These are phyloP conservation scores for Xyliphius kryptos DNA, from an alignment of 2,113 vertebrate genomes.

Conservation along the genomic window DNA sequence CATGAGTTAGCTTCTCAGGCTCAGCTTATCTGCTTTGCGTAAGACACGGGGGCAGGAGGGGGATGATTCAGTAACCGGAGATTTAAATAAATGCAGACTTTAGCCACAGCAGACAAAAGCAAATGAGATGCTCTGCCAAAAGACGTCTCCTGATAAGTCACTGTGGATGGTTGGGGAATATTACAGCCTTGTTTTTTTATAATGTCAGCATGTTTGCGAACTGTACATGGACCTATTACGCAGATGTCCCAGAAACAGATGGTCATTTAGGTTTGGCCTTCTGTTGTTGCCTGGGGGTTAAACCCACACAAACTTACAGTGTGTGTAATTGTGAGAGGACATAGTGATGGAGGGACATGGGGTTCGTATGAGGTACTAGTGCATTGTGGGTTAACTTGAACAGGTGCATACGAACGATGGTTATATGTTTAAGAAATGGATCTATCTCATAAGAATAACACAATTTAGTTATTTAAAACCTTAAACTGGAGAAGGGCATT, in stretches of 20 bases:
- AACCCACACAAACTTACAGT: constrained; percentile 19
- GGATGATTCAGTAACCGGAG: constrained; percentile 6
- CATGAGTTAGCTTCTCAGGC: background rate
- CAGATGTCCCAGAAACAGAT: constrained; percentile 34
- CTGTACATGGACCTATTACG: constrained; percentile 16
- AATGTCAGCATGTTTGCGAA: constrained; percentile 17
- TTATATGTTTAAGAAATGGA: too few relatives aligned
- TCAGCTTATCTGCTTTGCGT: background rate
- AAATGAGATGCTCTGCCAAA: constrained; percentile 19
- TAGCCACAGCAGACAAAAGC: constrained; percentile 16
- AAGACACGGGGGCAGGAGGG: background rate
- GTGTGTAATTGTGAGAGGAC: constrained; percentile 2
- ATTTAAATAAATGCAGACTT: background rate
- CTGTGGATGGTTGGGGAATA: background rate
- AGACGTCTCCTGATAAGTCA: constrained; percentile 16
- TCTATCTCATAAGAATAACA: background rate
- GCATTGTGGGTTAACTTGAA: background rate
- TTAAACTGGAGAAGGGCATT: too few relatives aligned
- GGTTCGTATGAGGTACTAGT: background rate
- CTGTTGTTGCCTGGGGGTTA: constrained; percentile 16
- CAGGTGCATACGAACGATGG: background rate
- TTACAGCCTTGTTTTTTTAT: background rate
- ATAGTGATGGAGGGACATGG: background rate
- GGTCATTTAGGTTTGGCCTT: constrained; percentile 19
- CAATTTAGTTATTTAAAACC: too few relatives aligned